A percentile compares a stretch with the other conserved stretches of the same genome.
phyloP scores from a whole-genome alignment of 2,113 vertebrate species.

The Tychaedon coryphoeus region DNA sequence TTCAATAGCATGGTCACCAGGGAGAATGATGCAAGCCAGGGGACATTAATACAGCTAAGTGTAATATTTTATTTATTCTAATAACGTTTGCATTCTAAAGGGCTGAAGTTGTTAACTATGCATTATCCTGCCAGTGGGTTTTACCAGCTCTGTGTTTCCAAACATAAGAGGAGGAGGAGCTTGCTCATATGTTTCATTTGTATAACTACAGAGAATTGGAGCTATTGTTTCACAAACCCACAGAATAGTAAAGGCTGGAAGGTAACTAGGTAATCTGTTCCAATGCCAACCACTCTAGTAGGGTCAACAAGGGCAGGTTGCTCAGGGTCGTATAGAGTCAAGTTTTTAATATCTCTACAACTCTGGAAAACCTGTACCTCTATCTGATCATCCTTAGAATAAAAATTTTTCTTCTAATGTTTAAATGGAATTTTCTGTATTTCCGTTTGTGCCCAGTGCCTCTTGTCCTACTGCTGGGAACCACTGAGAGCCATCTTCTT shows the following conservation, averaged over 20 bases:
- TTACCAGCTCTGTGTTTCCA: not conserved
- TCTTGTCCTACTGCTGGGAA: not conserved
- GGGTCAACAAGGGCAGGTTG: not conserved
- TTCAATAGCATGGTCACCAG: slow-evolving; percentile 15
- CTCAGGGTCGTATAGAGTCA: not conserved
- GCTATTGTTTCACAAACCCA: not conserved
- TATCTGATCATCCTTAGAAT: not conserved
- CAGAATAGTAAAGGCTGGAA: not conserved
- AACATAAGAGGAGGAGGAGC: not conserved
- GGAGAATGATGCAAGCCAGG: not conserved
- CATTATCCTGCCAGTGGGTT: not conserved
- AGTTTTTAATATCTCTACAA: not conserved
- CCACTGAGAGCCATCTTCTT: not conserved
- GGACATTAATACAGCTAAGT: not conserved
- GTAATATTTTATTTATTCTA: slow-evolving; percentile 27
- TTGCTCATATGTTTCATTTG: not conserved
- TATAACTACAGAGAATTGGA: not conserved
- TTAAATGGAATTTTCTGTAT: not conserved
- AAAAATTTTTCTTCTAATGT: not conserved
- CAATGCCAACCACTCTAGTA: not conserved
- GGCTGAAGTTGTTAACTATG: not conserved
- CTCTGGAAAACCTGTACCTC: not conserved
- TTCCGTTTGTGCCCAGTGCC: not conserved
- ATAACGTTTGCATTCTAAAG: slow-evolving; percentile 9
- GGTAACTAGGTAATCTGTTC: not conserved